Conservation (phyloP, 1,140 invertebrate species). For the Platyscapa corneri region DNA sequence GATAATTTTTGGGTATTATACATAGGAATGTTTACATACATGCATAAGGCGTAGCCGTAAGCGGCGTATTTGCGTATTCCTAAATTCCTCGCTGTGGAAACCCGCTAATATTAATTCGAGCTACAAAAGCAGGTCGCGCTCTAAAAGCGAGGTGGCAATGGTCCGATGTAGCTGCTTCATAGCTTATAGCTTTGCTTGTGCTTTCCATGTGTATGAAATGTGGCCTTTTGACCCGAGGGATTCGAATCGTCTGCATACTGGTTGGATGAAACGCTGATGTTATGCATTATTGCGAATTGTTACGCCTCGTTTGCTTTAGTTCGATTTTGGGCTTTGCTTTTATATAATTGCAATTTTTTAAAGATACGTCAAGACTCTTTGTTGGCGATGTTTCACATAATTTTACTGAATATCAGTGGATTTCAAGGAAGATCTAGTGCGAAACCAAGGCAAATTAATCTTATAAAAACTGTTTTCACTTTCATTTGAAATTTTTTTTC, state of each 20-base stretch:
- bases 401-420: neutral
- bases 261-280: neutral
- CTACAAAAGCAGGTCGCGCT: conserved; percentile 56
- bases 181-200: conserved; percentile 9
- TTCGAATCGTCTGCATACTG: neutral
- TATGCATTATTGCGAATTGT: neutral
- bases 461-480: neutral
- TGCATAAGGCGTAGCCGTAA: neutral
- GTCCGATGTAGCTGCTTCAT: conserved; percentile 4
- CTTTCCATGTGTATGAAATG: conserved; percentile 1
- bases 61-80: conserved; percentile 49
- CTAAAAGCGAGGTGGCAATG: conserved; percentile 20
- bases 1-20: conserved; percentile 9
- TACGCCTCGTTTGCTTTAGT: neutral
- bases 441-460: neutral
- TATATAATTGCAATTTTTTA: neutral
- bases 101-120: conserved; percentile 62
- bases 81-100: conserved; percentile 56
- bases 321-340: neutral
- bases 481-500: too few species aligned
- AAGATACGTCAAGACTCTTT: too few species aligned
- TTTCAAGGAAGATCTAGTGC: neutral
- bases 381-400: neutral
- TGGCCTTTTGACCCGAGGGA: conserved; percentile 15
- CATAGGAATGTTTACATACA: neutral